phyloP scores from a whole-genome alignment of 1,140 invertebrate species.

The Drosophila pandora region DNA sequence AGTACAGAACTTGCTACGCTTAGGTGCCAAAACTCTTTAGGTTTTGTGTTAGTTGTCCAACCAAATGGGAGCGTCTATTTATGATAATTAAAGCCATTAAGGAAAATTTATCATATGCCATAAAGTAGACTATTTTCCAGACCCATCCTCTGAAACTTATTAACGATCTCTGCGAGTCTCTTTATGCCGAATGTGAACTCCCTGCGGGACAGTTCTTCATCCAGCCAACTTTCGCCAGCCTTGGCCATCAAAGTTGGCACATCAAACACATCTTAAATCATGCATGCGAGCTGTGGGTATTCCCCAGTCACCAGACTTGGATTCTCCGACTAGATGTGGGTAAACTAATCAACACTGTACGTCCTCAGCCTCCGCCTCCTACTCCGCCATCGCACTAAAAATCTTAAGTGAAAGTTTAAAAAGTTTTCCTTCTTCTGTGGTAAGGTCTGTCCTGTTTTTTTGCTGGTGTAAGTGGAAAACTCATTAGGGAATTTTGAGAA shows the following conservation, averaged over 20 bases:
- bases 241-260: slow-evolving; percentile 66
- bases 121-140: slow-evolving; percentile 6
- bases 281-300: slow-evolving; percentile 62
- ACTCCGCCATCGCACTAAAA: slow-evolving; percentile 49
- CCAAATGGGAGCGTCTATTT: slow-evolving; percentile 14
- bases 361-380: slow-evolving; percentile 1
- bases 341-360: slow-evolving; percentile 69
- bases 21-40: too few relatives aligned
- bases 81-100: slow-evolving; percentile 48
- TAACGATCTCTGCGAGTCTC: slow-evolving; percentile 52
- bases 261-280: slow-evolving; percentile 68
- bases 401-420: slow-evolving; percentile 68
- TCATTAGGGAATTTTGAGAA: slow-evolving; percentile 68
- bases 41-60: background rate
- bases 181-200: slow-evolving; percentile 52
- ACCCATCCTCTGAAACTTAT: slow-evolving; percentile 22
- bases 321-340: slow-evolving; percentile 33
- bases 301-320: slow-evolving; percentile 40
- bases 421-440: slow-evolving; percentile 30
- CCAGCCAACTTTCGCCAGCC: slow-evolving; percentile 60
- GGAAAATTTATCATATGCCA: slow-evolving; percentile 39
- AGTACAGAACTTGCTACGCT: background rate
- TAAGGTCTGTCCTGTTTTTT: slow-evolving; percentile 15
- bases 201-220: slow-evolving; percentile 33
- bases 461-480: slow-evolving; percentile 53